These are phyloP conservation scores for Rhodeus uyekii DNA, from an alignment of 2,797 vertebrate genomes.

Conservation along the genomic window DNA sequence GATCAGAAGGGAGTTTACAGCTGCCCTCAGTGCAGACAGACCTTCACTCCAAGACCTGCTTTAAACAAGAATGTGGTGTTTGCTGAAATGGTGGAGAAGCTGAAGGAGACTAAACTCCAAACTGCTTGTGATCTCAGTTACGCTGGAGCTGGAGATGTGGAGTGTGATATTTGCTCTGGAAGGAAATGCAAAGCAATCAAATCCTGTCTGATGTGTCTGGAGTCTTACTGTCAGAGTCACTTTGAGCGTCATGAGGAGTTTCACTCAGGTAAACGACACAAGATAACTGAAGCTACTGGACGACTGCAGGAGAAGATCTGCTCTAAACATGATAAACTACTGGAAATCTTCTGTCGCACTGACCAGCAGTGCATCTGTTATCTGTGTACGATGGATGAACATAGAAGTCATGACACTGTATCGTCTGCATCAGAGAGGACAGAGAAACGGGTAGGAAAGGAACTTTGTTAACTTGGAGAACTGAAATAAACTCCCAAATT, in stretches of 20 bases:
- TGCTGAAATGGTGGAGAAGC: background rate
- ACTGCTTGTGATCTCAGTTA: background rate
- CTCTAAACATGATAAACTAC: background rate
- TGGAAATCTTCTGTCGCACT: background rate
- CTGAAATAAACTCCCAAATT: no score
- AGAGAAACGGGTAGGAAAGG: background rate
- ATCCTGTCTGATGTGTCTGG: background rate
- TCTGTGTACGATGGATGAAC: background rate
- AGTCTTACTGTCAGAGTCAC: background rate
- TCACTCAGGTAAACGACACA: background rate
- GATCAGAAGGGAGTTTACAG: background rate
- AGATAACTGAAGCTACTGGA: background rate
- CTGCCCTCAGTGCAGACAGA: background rate
- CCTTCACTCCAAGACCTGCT: background rate
- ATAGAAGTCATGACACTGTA: background rate
- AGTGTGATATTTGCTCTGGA: background rate
- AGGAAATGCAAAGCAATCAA: background rate
- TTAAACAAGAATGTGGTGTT: background rate
- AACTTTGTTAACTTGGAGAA: no score
- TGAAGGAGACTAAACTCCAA: background rate
- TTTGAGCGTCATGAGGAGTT: background rate
- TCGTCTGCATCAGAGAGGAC: background rate
- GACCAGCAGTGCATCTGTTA: background rate
- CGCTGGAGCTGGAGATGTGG: background rate
- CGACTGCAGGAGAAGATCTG: conserved; percentile 3